A percentile compares a stretch with the other conserved stretches of the same genome.
Evolutionary conservation across 2,113 vertebrate genomes (phyloP).

Genomic region (Carettochelys insculpta): DNA sequence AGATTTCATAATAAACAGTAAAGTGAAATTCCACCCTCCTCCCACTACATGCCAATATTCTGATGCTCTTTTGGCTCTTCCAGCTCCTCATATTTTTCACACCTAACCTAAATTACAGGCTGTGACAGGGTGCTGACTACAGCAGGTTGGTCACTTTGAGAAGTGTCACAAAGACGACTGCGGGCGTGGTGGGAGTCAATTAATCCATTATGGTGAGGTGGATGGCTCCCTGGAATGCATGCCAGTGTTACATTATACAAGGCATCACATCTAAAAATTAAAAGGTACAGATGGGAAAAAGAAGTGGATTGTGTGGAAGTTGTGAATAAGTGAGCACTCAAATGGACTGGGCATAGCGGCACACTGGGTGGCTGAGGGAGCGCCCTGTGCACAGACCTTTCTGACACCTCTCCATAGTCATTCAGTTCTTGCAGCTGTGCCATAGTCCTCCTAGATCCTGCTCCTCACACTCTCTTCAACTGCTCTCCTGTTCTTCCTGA

Average conservation of each 20-base stretch:
- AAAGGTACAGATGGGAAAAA: not conserved
- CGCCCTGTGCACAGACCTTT: not conserved
- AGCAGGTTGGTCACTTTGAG: not conserved
- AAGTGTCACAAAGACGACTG: not conserved
- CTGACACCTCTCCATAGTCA: not conserved
- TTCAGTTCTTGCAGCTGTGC: not conserved
- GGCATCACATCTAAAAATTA: not conserved
- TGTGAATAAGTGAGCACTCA: not conserved
- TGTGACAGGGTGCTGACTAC: not conserved
- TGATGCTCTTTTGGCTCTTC: not conserved
- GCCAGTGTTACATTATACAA: not conserved
- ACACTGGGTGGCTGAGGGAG: not conserved
- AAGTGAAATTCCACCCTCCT: not conserved
- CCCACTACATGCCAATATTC: not conserved
- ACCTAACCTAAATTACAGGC: not conserved
- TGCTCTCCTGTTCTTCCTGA: not conserved
- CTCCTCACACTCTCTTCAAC: not conserved
- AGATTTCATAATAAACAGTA: not conserved
- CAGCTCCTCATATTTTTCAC: not conserved
- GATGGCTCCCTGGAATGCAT: not conserved
- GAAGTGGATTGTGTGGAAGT: not conserved
- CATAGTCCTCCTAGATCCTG: not conserved
- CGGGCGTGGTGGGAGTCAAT: not conserved
- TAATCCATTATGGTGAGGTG: not conserved
- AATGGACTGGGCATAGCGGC: not conserved